Evolutionary conservation across 1,140 invertebrate genomes (phyloP).

Genomic region (Hylaeus volcanicus): DNA sequence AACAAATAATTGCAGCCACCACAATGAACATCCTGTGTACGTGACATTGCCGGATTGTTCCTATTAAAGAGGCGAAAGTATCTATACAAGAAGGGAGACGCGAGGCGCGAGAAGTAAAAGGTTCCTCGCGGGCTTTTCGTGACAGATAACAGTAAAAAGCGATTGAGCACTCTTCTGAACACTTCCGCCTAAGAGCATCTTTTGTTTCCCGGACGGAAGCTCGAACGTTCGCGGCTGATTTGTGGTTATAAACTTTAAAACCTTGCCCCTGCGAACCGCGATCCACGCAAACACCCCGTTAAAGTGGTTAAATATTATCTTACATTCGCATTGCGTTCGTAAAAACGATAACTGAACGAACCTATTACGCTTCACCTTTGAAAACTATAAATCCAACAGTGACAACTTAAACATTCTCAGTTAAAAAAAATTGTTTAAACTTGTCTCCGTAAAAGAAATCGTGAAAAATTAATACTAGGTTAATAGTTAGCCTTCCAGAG

Average conservation of each 20-base stretch:
- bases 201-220: background rate
- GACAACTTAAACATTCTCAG: no score
- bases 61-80: background rate
- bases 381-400: no score
- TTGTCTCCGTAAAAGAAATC: no score
- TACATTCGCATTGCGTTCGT: background rate
- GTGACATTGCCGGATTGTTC: background rate
- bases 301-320: background rate
- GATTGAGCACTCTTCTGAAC: conserved; percentile 8
- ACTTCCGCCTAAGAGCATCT: background rate
- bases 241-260: background rate
- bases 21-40: background rate
- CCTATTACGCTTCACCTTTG: background rate
- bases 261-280: background rate
- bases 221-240: background rate
- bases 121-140: background rate
- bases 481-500: no score
- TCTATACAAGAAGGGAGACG: background rate
- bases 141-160: conserved; percentile 14
- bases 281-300: background rate
- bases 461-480: no score
- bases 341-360: background rate
- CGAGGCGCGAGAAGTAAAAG: background rate
- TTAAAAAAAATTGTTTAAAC: no score
- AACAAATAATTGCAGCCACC: no score